Evolutionary conservation across 1,140 invertebrate genomes (phyloP).

Genomic region (Aphelenchoides fujianensis): DNA sequence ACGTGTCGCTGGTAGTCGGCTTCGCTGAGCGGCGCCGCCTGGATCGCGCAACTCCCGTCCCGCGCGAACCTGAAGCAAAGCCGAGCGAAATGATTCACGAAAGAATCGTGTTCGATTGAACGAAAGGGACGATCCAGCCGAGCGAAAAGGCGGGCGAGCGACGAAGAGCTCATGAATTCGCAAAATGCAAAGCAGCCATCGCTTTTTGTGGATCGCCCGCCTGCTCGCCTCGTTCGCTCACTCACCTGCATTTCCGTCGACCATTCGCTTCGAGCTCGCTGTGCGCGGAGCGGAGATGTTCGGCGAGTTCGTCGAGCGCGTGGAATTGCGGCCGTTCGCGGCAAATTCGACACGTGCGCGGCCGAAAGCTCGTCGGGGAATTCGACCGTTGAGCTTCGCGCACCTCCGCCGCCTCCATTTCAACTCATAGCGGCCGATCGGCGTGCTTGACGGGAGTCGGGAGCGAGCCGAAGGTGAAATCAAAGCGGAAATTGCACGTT

Average conservation of each 20-base stretch:
- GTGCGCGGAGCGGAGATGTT: no score
- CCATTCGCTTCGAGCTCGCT: background rate
- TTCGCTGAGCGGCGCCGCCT: background rate
- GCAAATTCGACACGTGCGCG: background rate
- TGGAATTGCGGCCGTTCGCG: background rate
- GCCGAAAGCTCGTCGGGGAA: background rate
- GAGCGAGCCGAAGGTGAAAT: no score
- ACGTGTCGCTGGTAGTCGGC: background rate
- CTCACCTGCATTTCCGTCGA: constrained; percentile 1
- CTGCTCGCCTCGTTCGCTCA: background rate
- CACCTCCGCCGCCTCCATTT: background rate
- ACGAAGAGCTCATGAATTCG: background rate
- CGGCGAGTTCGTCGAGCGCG: background rate
- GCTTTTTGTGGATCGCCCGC: background rate
- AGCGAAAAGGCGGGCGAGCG: background rate
- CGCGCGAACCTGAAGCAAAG: background rate
- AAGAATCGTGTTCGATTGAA: background rate
- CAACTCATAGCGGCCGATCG: background rate
- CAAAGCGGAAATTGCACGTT: no score
- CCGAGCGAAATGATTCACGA: no score
- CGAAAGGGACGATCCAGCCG: no score
- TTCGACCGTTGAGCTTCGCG: background rate
- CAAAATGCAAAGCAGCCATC: no score
- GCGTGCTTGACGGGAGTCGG: no score
- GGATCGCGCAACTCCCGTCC: background rate